Evolutionary conservation across 53 echinoderm and acorn worm genomes (phyloP).

Genomic region (Holothuria scabra): DNA sequence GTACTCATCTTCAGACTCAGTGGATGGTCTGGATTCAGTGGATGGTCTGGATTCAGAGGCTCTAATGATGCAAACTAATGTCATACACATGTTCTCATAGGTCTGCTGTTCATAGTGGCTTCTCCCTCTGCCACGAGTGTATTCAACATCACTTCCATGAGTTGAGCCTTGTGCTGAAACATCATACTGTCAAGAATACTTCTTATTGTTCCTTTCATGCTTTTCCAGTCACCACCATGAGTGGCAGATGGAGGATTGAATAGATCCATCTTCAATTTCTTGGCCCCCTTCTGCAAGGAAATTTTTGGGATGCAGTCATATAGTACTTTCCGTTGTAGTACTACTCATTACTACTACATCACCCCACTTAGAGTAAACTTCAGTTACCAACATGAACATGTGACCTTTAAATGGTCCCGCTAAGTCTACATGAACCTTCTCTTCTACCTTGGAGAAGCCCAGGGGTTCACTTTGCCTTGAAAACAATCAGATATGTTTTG

Average conservation of each 20-base stretch:
- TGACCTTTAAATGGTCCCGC: constrained; percentile 47
- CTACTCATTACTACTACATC: constrained; percentile 58
- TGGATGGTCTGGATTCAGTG: constrained; percentile 61
- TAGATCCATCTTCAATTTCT: constrained; percentile 19
- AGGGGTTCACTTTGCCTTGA: constrained; percentile 9
- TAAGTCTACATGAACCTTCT: constrained; percentile 46
- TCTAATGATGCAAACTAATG: constrained; percentile 23
- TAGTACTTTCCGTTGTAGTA: constrained; percentile 45
- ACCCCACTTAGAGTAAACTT: constrained; percentile 72
- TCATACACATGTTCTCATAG: constrained; percentile 32
- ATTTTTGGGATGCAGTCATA: constrained; percentile 53
- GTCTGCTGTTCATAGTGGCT: constrained; percentile 49
- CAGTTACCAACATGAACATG: constrained; percentile 68
- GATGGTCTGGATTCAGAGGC: constrained; percentile 60
- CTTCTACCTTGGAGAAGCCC: background rate
- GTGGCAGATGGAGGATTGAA: constrained; percentile 46
- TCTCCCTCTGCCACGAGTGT: constrained; percentile 45
- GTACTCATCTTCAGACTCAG: constrained; percentile 56
- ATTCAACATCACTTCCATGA: constrained; percentile 47
- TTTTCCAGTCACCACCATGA: constrained; percentile 46
- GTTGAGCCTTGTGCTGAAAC: constrained; percentile 29
- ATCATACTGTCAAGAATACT: constrained; percentile 47
- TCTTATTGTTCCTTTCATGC: constrained; percentile 14
- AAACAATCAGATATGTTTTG: background rate
- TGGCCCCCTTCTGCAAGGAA: constrained; percentile 56